Base-by-base conservation (phyloP, 2,797 vertebrate genomes). In the Lacerta agilis region DNA sequence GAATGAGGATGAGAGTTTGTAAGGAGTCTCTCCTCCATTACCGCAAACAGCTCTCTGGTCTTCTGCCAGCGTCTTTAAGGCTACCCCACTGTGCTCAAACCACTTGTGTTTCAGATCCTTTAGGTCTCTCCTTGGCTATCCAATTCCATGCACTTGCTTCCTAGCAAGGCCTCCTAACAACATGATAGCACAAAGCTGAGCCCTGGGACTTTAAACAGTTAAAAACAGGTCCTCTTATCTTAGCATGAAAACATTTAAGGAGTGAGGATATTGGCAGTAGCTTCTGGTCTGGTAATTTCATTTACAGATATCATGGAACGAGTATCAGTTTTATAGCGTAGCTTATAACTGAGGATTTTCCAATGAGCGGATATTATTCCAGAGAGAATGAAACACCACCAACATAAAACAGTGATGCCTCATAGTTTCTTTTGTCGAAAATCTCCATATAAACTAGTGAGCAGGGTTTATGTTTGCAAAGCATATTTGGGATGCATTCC, bases 1-100 rank as follows among this genome's bases (percentile, higher is more conserved):
- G 92, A 94, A 94, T 91, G 85, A 91, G 86, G 85, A 93, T 1
- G 13, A 94, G 86, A 61, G 67, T 94, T 92, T 94, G 85, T 87
- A 89, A 86, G 88, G 88, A 91, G 92, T 95, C 86, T 91, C 58
- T 90, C 73, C 41, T 91, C 89, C 90, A 13, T 87, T 90, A 84
- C 79, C 18, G 13, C 89, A 79, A 94, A 92, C 76, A 93, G 58
- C 82, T 90, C 0, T 0, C 82, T 94, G 91, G 88, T 36, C 72
- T 87, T 87, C 7, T 17, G 90, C 93, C 95, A 95, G 83, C 55
- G 89, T 91, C 89, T 91, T 93, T 89, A 89, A 67, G 81, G 87
- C 90, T 94, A 81, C 75, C 89, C 91, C 79, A 93, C 93, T 93
- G 92, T 87, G 93, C 92, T 89, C 75, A 82, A 27, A 58, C 87